Conservation (phyloP, 2,797 vertebrate genomes). For the Fringilla coelebs region DNA sequence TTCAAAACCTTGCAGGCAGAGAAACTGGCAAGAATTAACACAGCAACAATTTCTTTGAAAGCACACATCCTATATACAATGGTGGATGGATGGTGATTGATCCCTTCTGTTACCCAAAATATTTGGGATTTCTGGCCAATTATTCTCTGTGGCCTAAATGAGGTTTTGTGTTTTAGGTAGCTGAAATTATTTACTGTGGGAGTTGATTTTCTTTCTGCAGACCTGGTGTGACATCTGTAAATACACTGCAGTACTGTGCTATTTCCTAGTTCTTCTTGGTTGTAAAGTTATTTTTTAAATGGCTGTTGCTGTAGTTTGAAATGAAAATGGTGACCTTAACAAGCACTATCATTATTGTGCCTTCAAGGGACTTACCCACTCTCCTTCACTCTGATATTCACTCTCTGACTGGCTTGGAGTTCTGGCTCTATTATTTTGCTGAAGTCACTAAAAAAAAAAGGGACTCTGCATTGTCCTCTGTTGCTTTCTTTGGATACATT, state of each 20-base stretch:
- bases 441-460: neutral
- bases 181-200: neutral
- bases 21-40: conserved; percentile 24
- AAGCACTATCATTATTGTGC: neutral
- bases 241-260: neutral
- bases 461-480: neutral
- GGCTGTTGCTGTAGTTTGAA: neutral
- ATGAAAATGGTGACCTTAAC: conserved; percentile 20
- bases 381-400: neutral
- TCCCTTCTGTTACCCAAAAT: neutral
- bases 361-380: neutral
- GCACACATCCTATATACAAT: neutral
- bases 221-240: neutral
- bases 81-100: neutral
- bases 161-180: neutral
- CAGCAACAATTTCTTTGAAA: neutral
- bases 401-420: neutral
- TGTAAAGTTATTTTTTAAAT: neutral
- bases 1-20: conserved; percentile 4
- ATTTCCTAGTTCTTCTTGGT: neutral
- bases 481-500: neutral
- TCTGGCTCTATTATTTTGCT: neutral
- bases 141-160: neutral
- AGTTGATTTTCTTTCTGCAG: neutral
- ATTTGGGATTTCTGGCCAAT: neutral